Percentiles rank a stretch among this genome's conserved stretches.
Evolutionary conservation across 2,113 vertebrate genomes (phyloP).

Genomic region (Dasyornis broadbenti): DNA sequence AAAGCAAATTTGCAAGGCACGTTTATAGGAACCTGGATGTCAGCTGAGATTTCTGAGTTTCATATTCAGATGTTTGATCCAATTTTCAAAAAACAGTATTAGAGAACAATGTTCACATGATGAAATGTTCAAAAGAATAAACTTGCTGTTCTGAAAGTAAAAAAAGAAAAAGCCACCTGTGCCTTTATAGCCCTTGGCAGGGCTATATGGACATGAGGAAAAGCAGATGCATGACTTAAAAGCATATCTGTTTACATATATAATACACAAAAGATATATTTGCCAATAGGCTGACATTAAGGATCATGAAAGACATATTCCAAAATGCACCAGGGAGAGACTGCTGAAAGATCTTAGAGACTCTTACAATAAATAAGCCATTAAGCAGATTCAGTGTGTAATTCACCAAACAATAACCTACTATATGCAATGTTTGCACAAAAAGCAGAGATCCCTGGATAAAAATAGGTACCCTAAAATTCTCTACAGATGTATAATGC

Average conservation of each 20-base stretch:
- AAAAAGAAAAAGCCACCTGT: neutral
- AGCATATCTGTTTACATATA: neutral
- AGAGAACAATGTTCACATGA: neutral
- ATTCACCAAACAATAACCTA: neutral
- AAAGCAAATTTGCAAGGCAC: neutral
- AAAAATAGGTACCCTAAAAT: slow-evolving; percentile 57
- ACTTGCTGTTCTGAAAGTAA: neutral
- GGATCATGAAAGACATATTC: neutral
- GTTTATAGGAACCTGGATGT: neutral
- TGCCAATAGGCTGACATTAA: neutral
- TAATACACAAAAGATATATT: neutral
- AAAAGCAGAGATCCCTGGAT: slow-evolving; percentile 5
- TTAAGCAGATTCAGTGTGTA: neutral
- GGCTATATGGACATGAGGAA: neutral
- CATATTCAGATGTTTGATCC: neutral
- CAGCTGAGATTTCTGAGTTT: neutral
- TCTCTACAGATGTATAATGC: slow-evolving; percentile 25
- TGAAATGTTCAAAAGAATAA: neutral
- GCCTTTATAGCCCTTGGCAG: neutral
- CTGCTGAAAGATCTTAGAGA: neutral
- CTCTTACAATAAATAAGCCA: neutral
- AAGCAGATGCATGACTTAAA: neutral
- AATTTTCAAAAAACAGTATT: neutral
- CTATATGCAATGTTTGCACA: slow-evolving; percentile 23
- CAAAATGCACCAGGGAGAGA: neutral